A percentile compares a stretch with the other conserved stretches of the same genome.
Evolutionary conservation across 2,888 invertebrate genomes (phyloP).

Genomic region (Machimus atricapillus): DNA sequence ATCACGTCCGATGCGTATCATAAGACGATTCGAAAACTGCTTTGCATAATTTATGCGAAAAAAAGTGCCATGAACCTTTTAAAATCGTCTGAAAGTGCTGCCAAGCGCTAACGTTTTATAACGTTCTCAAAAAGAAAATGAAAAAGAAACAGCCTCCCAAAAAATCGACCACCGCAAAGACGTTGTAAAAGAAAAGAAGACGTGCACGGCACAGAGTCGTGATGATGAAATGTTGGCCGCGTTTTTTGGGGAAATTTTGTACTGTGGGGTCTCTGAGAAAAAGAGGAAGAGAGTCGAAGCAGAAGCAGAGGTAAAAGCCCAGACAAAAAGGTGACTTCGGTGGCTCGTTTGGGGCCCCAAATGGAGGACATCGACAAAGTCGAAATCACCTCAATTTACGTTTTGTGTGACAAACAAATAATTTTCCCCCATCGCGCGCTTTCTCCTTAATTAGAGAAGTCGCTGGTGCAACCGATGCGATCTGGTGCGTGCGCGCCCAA

Average conservation of each 20-base stretch:
- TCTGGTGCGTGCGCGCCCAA: not conserved
- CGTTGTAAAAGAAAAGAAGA: not conserved
- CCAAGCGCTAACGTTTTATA: not conserved
- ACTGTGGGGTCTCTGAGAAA: not conserved
- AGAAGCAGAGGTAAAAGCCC: not conserved
- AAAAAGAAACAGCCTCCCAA: not conserved
- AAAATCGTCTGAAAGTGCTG: not conserved
- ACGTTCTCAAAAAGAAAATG: not conserved
- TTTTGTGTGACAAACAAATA: slow-evolving; percentile 11
- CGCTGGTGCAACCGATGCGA: not conserved
- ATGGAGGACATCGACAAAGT: slow-evolving; percentile 21
- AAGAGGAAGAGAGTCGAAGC: not conserved
- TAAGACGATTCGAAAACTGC: not conserved
- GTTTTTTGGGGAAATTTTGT: not conserved
- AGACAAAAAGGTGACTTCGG: not conserved
- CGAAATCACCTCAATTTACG: slow-evolving; percentile 5
- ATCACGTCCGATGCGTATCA: not conserved
- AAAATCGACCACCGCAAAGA: not conserved
- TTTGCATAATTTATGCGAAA: not conserved
- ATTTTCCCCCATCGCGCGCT: slow-evolving; percentile 10
- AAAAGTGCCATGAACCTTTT: not conserved
- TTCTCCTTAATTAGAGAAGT: slow-evolving; percentile 27
- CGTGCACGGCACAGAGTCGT: not conserved
- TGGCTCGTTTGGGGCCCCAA: not conserved
- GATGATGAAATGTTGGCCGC: not conserved